A percentile compares a stretch with the other conserved stretches of the same genome.
Conservation (phyloP, 1,140 invertebrate species). For the Zaprionus kolodkinae region DNA sequence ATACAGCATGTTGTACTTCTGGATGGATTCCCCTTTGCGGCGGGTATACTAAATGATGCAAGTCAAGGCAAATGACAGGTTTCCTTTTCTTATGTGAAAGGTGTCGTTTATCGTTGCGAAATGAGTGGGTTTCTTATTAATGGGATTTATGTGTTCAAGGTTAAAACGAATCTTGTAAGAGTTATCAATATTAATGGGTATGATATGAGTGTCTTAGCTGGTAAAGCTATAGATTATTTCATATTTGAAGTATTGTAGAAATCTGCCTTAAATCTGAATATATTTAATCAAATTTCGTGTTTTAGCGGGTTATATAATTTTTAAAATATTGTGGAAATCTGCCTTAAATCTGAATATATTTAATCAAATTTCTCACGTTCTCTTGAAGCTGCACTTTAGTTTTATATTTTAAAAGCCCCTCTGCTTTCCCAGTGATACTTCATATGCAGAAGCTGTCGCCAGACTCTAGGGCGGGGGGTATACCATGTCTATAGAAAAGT, state of each 20-base stretch:
- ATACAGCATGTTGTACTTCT: slow-evolving; percentile 2
- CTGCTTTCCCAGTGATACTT: slow-evolving; percentile 23
- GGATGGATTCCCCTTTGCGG: not conserved
- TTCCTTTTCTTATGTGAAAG: not conserved
- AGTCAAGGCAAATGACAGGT: slow-evolving; percentile 5
- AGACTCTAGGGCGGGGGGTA: not conserved
- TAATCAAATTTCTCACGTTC: no score
- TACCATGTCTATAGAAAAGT: slow-evolving; percentile 34
- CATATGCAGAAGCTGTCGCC: not conserved
- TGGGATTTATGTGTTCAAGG: not conserved
- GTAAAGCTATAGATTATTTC: no score
- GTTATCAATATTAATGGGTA: not conserved
- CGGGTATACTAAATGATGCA: not conserved
- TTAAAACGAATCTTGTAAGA: not conserved
- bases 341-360: not conserved
- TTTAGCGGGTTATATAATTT: no score
- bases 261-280: not conserved
- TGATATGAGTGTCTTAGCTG: not conserved
- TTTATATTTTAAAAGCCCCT: not conserved
- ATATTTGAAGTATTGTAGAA: no score
- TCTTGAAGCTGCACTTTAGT: not conserved
- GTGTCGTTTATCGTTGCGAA: not conserved
- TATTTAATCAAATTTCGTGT: not conserved
- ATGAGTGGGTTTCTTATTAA: not conserved
- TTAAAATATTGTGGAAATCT: no score